Evolutionary conservation across 2,113 vertebrate genomes (phyloP), one percentile per base, ranked within the genome.

Genomic region (Agelaius tricolor): DNA sequence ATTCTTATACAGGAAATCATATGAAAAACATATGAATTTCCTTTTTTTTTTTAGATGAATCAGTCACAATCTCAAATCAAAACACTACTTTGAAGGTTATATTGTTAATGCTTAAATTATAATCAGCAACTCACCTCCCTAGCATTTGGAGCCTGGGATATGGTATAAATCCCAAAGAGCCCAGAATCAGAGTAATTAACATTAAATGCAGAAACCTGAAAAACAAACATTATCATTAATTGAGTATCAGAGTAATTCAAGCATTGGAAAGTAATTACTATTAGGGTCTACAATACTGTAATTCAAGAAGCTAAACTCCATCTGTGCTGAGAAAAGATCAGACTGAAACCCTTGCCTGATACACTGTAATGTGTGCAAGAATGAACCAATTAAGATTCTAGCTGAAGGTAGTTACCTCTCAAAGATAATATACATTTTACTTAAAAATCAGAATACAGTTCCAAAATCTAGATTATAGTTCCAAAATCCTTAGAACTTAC

Each of bases 171-270:
- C 19, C 99, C 99, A 80, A 99, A 99, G 52, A 99, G 98, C 41
- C 99, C 99, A 61, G 99, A 99, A 97, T 99, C 99, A 3, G 98
- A 98, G 97, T 99, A 99, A 94, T 97, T 98, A 33, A 97, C 98
- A 77, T 98, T 99, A 95, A 99, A 99, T 37, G 99, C 98, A 1
- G 98, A 98, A 93, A 97, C 99, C 99, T 99, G 97, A 28, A 93
- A 97, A 96, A 87, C 44, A 96, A 24, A 96, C 24, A 59, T 27
- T 8, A 37, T 22, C 35, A 80, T 77, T 43, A 83, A 46, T 7
- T 28, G 8, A 76, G 22, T 61, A 59, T 22, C 61, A 59, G 27
- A 93, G 47, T 33, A 93, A 75, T 17, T n/a, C 47, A 73, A 85
- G 57, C 52, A 72, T 0, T 61, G 33, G 9, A 86, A 91, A 93